phyloP scores from a whole-genome alignment of 2,797 vertebrate species.

The Sarcophilus harrisii region DNA sequence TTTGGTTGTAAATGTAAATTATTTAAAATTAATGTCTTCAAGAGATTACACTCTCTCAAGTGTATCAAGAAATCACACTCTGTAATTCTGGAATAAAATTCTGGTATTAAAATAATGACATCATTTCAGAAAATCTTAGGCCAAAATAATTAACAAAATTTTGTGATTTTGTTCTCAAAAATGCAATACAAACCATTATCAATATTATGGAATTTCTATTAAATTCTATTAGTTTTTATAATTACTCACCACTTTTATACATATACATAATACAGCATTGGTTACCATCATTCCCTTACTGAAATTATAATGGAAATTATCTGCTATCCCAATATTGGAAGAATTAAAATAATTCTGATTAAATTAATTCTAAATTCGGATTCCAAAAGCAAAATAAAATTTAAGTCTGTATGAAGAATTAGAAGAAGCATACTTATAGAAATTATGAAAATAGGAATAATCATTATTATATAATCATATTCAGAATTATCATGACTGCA shows the following conservation, averaged over 20 bases:
- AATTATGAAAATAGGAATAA: neutral
- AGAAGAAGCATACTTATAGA: neutral
- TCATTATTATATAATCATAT: neutral
- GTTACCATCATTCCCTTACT: neutral
- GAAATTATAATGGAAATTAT: conserved; percentile 18
- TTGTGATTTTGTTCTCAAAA: conserved; percentile 17
- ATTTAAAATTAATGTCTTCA: conserved; percentile 11
- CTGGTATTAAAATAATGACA: neutral
- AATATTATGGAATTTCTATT: neutral
- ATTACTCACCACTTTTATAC: neutral
- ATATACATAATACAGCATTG: neutral
- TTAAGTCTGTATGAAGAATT: conserved; percentile 2
- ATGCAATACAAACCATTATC: neutral
- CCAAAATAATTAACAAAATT: conserved; percentile 34
- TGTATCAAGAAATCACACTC: neutral
- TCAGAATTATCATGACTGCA: neutral
- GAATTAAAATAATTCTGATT: conserved; percentile 65
- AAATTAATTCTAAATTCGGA: conserved; percentile 64
- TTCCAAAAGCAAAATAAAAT: conserved; percentile 38
- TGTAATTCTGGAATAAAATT: neutral
- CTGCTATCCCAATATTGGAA: conserved; percentile 46
- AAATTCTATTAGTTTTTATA: conserved; percentile 40
- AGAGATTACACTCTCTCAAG: neutral
- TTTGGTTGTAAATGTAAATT: neutral
- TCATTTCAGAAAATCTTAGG: conserved; percentile 20